A percentile compares a stretch with the other conserved stretches of the same genome.
phyloP scores from a whole-genome alignment of 2,797 vertebrate genomes.

The Sebastes hubbsi region DNA sequence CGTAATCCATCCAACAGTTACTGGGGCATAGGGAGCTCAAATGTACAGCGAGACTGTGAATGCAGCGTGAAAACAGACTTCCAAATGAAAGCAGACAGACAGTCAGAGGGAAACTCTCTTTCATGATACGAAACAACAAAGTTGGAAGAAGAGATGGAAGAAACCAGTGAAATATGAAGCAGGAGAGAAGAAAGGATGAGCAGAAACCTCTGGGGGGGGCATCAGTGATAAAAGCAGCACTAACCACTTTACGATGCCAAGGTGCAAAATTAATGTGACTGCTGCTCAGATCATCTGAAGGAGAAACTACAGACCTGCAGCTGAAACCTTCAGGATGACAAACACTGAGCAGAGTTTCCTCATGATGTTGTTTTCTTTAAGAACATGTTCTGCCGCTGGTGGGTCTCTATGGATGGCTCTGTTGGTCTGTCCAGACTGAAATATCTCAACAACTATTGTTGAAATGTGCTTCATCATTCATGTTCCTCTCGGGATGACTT shows the following conservation, averaged over 20 bases:
- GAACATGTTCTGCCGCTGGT: background rate
- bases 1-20: background rate
- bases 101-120: background rate
- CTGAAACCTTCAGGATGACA: background rate
- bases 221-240: background rate
- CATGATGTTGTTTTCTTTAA: background rate
- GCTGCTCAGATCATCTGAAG: background rate
- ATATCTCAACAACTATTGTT: background rate
- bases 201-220: background rate
- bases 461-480: background rate
- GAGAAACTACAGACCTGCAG: conserved; percentile 4
- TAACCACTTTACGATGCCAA: background rate
- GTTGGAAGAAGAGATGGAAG: background rate
- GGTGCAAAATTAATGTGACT: background rate
- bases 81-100: background rate
- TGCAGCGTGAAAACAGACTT: background rate
- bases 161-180: background rate
- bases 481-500: background rate
- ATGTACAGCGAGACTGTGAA: background rate
- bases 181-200: background rate
- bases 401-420: background rate
- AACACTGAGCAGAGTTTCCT: background rate
- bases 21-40: background rate
- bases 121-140: background rate
- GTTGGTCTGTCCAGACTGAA: background rate